Evolutionary conservation across 2,113 vertebrate genomes (phyloP), one percentile per base, ranked within the genome.

Genomic region (Lethenteron reissneri): DNA sequence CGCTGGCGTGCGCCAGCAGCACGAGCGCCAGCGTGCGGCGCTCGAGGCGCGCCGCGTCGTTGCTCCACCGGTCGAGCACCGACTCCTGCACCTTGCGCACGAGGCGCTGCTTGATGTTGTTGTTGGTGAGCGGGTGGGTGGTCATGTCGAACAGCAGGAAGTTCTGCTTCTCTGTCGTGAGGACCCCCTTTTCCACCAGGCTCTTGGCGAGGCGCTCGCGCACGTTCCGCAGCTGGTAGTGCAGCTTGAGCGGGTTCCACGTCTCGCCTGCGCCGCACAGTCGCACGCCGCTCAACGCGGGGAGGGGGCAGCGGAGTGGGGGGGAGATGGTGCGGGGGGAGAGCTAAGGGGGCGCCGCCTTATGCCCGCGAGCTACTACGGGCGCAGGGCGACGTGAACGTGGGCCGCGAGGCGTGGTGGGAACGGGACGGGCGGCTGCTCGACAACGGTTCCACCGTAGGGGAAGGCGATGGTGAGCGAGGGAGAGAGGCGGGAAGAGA

Each of bases 111-210:
- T 97, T 97, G 78, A 95, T 90, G 78, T 84, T 88, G 82, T 84
- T 88, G 81, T 95, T 94, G 82, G 88, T 95, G 74, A 97, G 87
- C 13, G 92, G 91, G 75, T 97, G 91, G 0, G 89, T 97, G 15
- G 87, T 97, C 92, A 97, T 97, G 81, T 94, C 90, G 78, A 97
- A 97, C 11, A 95, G 85, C 71, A 97, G 83, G 79, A 97, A 97
- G 86, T 90, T 97, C 81, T 97, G 91, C 81, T 97, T 97, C 80
- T 97, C 89, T 4, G 89, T 97, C 3, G 91, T 95, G 76, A 97
- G 78, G 72, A 97, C 88, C 2, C 92, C 92, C 76, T 97, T 97
- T 77, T 95, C 89, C 77, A 95, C 91, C 72, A 97, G 80, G 80
- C 92, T 97, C 79, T 97, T 95, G 76, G 92, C 92, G 81, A 94